Evolutionary conservation across 2,797 vertebrate species (phyloP), one percentile per base, ranked within the genome.

Genomic region (Bovichtus variegatus): DNA sequence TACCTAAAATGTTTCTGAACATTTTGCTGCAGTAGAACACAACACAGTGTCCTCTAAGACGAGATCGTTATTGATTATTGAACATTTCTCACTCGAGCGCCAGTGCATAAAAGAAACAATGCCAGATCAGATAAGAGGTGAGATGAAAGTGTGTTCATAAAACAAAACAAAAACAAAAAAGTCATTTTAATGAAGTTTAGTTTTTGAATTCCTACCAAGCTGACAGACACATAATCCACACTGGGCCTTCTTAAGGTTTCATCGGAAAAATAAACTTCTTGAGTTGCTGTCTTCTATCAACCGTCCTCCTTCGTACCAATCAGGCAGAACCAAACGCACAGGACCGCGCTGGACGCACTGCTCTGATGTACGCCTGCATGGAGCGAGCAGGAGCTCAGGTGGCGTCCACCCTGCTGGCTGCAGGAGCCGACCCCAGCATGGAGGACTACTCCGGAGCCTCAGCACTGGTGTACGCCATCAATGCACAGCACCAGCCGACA

Each of bases 301-400:
- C 16, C 25, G 43, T 10, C 7, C 21, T 75, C 18, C 29, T 65
- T 58, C 31, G 9, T 58, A 6, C 21, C 4, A 0, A 83, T 59
- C 73, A 91, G 80, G 93, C 94, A 2, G 93, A 95, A 65, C 94
- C 95, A 3, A 94, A 95, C 12, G 68, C 74, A 13, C 94, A 93
- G 80, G 95, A 96, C 88, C 85, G 68, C 16, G 40, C 78, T 0
- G 95, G 95, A 9, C 90, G 93, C n/a, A 94, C 92, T 0, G 82
- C 95, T 43, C 92, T 96, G 5, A 96, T 95, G 93, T 95, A 94
- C 11, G 82, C 88, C 85, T 95, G 95, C 18, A 92, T 91, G 90
- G 85, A 90, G 76, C 86, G 84, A 15, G 94, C 91, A 0, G 94
- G 94, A 4, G 74, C 82, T 0, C 89, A 83, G 67, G 91, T 94